A percentile compares a stretch with the other conserved stretches of the same genome.
Evolutionary conservation across 2,888 invertebrate genomes (phyloP).

Genomic region (Hypomecis punctinalis): DNA sequence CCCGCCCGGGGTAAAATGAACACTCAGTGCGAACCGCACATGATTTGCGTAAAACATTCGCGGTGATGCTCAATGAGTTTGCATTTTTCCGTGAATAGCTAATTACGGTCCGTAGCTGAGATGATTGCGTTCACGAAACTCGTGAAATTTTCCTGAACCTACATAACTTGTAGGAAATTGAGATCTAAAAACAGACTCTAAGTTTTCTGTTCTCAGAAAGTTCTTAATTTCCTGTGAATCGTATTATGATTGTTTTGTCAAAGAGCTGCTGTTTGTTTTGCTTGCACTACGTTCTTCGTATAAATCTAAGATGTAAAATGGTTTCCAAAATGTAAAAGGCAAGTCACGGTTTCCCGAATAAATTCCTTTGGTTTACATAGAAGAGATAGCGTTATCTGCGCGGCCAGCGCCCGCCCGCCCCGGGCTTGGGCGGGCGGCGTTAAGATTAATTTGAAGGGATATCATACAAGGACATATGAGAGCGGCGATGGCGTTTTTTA

Average conservation of each 20-base stretch:
- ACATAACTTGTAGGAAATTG: too few relatives aligned
- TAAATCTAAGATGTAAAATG: constrained; percentile 7
- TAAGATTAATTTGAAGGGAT: constrained; percentile 32
- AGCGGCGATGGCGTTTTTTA: constrained; percentile 26
- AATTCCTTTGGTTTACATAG: constrained; percentile 13
- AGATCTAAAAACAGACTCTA: background rate
- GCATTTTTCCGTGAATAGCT: too few relatives aligned
- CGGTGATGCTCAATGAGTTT: background rate
- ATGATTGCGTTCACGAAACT: too few relatives aligned
- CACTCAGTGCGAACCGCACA: constrained; percentile 1
- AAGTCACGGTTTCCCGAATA: constrained; percentile 15
- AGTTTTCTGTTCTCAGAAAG: background rate
- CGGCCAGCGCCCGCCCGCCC: constrained; percentile 15
- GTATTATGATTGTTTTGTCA: constrained; percentile 2
- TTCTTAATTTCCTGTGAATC: constrained; percentile 1
- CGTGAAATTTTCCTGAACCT: too few relatives aligned
- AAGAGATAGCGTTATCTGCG: constrained; percentile 23
- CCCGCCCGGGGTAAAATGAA: constrained; percentile 6
- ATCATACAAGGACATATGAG: constrained; percentile 33
- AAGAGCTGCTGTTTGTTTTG: background rate
- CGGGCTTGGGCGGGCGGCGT: constrained; percentile 12
- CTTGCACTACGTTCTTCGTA: background rate
- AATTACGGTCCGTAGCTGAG: too few relatives aligned
- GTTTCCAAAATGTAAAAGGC: constrained; percentile 13
- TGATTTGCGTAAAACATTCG: constrained; percentile 9